Evolutionary conservation across 1,140 invertebrate genomes (phyloP), one percentile per base, ranked within the genome.

Genomic region (Drosophila baimaii): DNA sequence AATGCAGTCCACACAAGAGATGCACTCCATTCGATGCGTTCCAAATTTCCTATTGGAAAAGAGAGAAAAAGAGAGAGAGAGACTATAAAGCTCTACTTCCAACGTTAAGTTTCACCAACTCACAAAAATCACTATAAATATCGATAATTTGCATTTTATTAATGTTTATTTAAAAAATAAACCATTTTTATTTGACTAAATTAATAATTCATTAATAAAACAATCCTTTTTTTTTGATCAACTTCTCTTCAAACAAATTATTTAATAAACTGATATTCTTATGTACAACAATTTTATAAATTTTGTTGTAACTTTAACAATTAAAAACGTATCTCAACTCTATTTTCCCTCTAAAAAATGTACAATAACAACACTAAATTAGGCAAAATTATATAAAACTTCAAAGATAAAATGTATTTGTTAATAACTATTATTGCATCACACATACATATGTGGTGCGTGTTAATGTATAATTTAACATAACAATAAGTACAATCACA

Each of bases 11-110:
- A 27, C 52, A 37, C 6, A n/a, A 29, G 33, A 52, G 29, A 31
- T 70, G 66, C 66, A 68, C 47, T 47, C 19, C 19, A 29, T n/a
- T 59, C 19, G 43, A 49, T 59, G 43, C 57, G 57, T 59, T 59
- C 57, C 56, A 33, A 52, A 52, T 21, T 9, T 33, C 29, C 51
- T 21, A 35, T 35, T 9, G 3, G 51, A 35, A 35, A 5, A 33
- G 6, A 19, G 5, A 17, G 15, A 47, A 3, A 19, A 6, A 52
- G 12, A 33, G 12, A 21, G 27, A 33, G 7, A 49, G 2, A n/a
- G 19, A 35, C 19, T 35, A 7, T 0, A 33, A 8, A 47, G 17
- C 29, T 33, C 12, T 12, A 52, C 49, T 21, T 15, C 1, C 1
- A 19, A 19, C 49, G 8, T 33, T 2, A 7, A 33, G 27, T 52